A percentile compares a stretch with the other conserved stretches of the same genome.
Conservation (phyloP, 2,113 vertebrate species). For the Myotis yumanensis region DNA sequence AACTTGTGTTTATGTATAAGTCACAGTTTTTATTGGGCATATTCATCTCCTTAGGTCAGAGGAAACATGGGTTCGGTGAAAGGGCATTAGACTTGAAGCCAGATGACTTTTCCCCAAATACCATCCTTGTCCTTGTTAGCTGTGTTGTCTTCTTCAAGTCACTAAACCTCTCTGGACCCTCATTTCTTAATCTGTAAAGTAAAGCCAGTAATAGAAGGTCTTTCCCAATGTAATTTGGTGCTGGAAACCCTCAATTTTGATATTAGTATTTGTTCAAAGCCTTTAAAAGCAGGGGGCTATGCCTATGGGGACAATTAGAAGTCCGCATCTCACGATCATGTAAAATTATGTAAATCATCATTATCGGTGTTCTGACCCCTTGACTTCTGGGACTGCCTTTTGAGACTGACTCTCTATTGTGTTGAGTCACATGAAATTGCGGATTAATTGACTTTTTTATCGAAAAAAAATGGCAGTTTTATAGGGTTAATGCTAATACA, state of each 20-base stretch:
- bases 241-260: background rate
- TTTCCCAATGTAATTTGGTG: background rate
- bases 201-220: background rate
- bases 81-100: background rate
- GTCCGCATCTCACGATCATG: background rate
- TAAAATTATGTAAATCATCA: background rate
- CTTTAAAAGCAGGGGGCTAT: background rate
- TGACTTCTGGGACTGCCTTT: background rate
- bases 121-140: background rate
- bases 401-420: background rate
- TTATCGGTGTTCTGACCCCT: background rate
- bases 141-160: background rate
- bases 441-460: background rate
- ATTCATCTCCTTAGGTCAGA: background rate
- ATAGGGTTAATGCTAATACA: background rate
- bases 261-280: background rate
- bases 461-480: background rate
- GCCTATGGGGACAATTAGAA: background rate
- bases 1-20: background rate
- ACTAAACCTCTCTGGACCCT: background rate
- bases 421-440: background rate
- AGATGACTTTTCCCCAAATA: background rate
- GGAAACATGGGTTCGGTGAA: background rate
- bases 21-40: background rate
- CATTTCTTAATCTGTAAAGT: background rate